Conservation (phyloP, 2,797 vertebrate genomes). For the Aphelocoma californica region DNA sequence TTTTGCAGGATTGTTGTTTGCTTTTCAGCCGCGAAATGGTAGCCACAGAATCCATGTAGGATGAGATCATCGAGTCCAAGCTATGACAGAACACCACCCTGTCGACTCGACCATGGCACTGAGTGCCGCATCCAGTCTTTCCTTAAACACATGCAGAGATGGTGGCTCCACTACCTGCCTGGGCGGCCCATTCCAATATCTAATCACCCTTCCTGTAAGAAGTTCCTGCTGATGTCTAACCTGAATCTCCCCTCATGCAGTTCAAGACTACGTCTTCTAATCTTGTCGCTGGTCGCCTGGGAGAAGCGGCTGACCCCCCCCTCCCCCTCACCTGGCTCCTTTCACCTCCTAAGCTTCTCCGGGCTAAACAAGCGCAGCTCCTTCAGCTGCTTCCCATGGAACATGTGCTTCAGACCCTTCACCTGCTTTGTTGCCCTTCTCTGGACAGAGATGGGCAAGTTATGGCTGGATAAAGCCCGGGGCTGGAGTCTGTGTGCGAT, state of each 20-base stretch:
- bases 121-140: no score
- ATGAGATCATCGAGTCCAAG: not conserved
- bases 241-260: not conserved
- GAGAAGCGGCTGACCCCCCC: not conserved
- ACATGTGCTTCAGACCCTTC: not conserved
- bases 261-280: no score
- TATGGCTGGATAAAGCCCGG: not conserved
- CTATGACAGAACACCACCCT: rapidly evolving
- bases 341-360: not conserved
- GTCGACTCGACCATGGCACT: not conserved
- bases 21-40: not conserved
- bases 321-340: not conserved
- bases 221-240: not conserved
- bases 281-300: not conserved
- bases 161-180: not conserved
- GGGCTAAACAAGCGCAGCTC: not conserved
- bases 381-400: not conserved
- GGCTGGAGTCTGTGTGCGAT: rapidly evolving
- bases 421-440: no score
- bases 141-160: no score
- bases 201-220: no score
- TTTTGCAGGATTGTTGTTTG: not conserved
- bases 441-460: not conserved
- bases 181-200: rapidly evolving
- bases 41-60: no score